Base-by-base conservation (phyloP, 1,140 invertebrate genomes). In the Helicoverpa armigera region DNA sequence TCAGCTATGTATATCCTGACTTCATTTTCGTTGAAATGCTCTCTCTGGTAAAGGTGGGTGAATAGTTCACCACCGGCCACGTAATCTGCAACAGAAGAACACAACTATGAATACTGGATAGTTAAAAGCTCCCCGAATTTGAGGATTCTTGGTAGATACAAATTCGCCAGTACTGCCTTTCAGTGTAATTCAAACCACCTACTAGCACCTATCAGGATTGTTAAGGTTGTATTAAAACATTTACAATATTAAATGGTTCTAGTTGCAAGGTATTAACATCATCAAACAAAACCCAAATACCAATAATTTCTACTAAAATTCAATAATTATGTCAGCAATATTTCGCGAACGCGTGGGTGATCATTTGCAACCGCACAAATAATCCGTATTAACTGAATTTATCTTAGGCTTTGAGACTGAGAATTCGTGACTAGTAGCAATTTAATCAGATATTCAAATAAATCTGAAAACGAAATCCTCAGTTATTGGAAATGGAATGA, bases 61-160 rank as follows among this genome's bases (percentile, higher is more conserved):
- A 99, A 99, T 53, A 99, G 94, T 92, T 99, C 98, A 1, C 98
- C 98, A 65, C 98, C 98, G 88, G 97, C 97, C 18, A 99, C 98
- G 95, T 98, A 99, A 96, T 99, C 98, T 99, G 95, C 23, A 95
- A 95, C 85, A 82, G 84, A 88, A 63, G 14, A 70, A 23, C 48
- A 13, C 0, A 14, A 53, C 35, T 56, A 80, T 75, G 9, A 35
- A 43, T 11, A 16, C 35, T 5, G 13, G 5, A 14, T 13, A 16
- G 58, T 61, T 3, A 61, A 23, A 60, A 12, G 18, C 1, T 23
- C 0, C 0, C 12, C 2, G 12, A 23, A 23, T 11, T 60, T 2
- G 11, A 12, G 1, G 11, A 29, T 60, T 29, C 51, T 11, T 53
- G 51, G 3, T 11, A 13, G 0, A 53, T 14, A 53, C 10, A 53